These are phyloP conservation scores for Aelia acuminata DNA, from an alignment of 2,888 invertebrate species.

Conservation along the genomic window DNA sequence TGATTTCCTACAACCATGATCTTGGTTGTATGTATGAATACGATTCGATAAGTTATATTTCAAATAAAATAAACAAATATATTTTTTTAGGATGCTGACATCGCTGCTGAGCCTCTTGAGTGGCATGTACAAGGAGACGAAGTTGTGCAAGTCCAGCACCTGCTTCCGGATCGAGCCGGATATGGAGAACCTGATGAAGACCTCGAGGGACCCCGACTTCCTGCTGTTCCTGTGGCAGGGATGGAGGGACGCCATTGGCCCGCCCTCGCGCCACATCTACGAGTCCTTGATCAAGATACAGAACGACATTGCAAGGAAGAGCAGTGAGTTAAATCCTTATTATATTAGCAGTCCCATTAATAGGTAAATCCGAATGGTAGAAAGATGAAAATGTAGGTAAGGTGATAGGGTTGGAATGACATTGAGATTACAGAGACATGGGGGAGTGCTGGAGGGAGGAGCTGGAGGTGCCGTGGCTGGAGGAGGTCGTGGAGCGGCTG, in stretches of 20 bases:
- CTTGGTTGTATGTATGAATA: too few relatives aligned
- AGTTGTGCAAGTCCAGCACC: constrained; percentile 71
- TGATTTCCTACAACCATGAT: too few relatives aligned
- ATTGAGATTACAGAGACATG: constrained; percentile 68
- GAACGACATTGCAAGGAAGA: constrained; percentile 68
- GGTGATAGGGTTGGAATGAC: too few relatives aligned
- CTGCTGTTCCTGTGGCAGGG: constrained; percentile 71
- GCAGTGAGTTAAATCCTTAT: background rate
- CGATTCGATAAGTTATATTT: too few relatives aligned
- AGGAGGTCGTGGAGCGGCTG: constrained; percentile 69
- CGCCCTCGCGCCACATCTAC: constrained; percentile 68
- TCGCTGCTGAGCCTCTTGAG: constrained; percentile 73
- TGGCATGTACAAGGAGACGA: constrained; percentile 74
- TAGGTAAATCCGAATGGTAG: too few relatives aligned
- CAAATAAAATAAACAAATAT: too few relatives aligned
- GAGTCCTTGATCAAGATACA: constrained; percentile 69
- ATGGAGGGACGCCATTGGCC: constrained; percentile 71
- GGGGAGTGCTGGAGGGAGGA: constrained; percentile 70
- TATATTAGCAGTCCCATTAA: too few relatives aligned
- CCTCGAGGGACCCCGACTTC: constrained; percentile 69
- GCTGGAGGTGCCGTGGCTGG: constrained; percentile 71
- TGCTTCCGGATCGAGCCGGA: constrained; percentile 78
- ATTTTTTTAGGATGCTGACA: constrained; percentile 71
- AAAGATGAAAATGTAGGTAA: too few relatives aligned
- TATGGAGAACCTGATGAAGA: constrained; percentile 75